Evolutionary conservation across 2,888 invertebrate genomes (phyloP).

Genomic region (Keiferia lycopersicella): DNA sequence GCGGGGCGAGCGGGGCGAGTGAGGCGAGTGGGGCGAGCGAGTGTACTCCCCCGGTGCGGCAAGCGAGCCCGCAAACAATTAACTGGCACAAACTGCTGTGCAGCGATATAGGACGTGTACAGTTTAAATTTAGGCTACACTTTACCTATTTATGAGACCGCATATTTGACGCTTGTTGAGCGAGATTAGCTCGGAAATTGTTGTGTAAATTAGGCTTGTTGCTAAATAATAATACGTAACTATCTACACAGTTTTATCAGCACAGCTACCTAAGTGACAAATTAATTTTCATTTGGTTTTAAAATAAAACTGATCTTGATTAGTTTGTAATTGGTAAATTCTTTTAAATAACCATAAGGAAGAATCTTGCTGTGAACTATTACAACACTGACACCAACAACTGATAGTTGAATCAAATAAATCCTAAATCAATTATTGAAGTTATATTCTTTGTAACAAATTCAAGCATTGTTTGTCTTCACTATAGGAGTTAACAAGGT

Average conservation of each 20-base stretch:
- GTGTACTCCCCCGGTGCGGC: constrained; percentile 41
- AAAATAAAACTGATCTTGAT: too few species aligned
- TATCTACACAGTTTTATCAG: too few species aligned
- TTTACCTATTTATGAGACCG: background rate
- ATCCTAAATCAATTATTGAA: constrained; percentile 16
- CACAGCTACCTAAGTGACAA: too few species aligned
- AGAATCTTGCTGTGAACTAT: too few species aligned
- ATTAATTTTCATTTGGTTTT: too few species aligned
- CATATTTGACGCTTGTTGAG: constrained; percentile 2
- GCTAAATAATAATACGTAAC: too few species aligned
- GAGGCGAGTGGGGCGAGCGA: too few species aligned
- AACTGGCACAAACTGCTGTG: constrained; percentile 44
- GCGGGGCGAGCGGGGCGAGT: background rate
- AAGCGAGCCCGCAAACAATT: constrained; percentile 53
- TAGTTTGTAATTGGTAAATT: too few species aligned
- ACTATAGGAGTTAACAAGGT: constrained; percentile 61
- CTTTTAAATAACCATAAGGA: too few species aligned
- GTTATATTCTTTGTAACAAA: constrained; percentile 36
- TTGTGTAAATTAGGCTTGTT: background rate
- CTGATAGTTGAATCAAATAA: background rate
- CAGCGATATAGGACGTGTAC: constrained; percentile 20
- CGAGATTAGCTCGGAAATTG: background rate
- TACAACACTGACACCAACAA: too few species aligned
- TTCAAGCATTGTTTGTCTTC: constrained; percentile 60
- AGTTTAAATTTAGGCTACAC: constrained; percentile 18